These are phyloP conservation scores for Onychostoma macrolepis DNA, from an alignment of 2,113 vertebrate genomes.

Conservation along the genomic window DNA sequence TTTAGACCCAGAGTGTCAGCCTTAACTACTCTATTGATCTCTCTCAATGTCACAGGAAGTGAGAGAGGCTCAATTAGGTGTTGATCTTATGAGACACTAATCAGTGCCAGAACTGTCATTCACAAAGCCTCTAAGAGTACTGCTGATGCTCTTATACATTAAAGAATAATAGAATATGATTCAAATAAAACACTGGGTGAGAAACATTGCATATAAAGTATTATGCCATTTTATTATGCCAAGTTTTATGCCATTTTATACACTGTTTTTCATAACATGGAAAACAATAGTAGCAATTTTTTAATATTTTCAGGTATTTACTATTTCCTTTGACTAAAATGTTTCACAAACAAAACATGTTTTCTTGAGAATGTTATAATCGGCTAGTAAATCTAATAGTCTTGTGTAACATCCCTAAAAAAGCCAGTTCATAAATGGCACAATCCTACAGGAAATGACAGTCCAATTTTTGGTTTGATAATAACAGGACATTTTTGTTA, in stretches of 20 bases:
- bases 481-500: too few relatives aligned
- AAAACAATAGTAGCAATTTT: too few relatives aligned
- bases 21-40: slow-evolving; percentile 51
- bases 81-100: slow-evolving; percentile 40
- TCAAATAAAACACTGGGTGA: neutral
- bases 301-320: too few relatives aligned
- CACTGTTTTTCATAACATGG: too few relatives aligned
- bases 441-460: too few relatives aligned
- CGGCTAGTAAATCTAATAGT: neutral
- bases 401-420: neutral
- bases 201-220: neutral
- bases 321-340: neutral
- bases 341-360: neutral
- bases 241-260: too few relatives aligned
- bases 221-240: too few relatives aligned
- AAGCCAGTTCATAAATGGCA: neutral
- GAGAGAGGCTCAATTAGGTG: slow-evolving; percentile 36
- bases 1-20: slow-evolving; percentile 33
- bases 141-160: neutral
- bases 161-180: neutral
- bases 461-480: too few relatives aligned
- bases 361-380: neutral
- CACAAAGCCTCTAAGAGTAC: slow-evolving; percentile 17
- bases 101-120: slow-evolving; percentile 40
- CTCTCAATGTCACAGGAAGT: slow-evolving; percentile 41